Conservation (phyloP, 2,888 invertebrate species). For the Oconnorella tubifera region DNA sequence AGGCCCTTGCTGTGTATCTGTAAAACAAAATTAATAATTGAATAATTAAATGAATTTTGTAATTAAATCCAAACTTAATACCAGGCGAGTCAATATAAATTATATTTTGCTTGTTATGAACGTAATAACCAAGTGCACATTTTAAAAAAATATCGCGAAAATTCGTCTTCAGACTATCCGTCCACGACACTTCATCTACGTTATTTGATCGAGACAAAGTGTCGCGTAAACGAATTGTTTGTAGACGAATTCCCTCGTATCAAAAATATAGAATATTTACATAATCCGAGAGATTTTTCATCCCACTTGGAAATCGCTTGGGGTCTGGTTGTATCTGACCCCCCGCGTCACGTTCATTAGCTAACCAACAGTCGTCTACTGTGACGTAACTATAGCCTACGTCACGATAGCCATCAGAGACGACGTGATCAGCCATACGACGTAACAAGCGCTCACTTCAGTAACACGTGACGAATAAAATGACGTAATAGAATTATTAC, state of each 20-base stretch:
- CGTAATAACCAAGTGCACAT: not conserved
- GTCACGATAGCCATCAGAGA: slow-evolving; percentile 28
- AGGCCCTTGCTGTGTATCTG: slow-evolving; percentile 63
- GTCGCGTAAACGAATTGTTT: no score
- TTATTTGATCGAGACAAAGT: no score
- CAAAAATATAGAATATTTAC: not conserved
- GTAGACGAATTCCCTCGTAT: not conserved
- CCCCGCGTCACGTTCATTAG: slow-evolving; percentile 20
- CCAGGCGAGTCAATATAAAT: no score
- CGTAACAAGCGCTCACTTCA: slow-evolving; percentile 30
- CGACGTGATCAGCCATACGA: slow-evolving; percentile 30
- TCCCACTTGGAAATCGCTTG: slow-evolving; percentile 84
- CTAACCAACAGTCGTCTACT: slow-evolving; percentile 35
- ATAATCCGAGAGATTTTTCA: no score
- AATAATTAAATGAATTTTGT: no score
- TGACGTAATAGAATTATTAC: no score
- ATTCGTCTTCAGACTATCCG: no score
- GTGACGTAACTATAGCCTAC: slow-evolving; percentile 32
- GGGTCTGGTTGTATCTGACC: slow-evolving; percentile 34
- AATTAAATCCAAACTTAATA: no score
- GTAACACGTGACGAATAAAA: not conserved
- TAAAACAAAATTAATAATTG: slow-evolving; percentile 1
- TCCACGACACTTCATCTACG: no score
- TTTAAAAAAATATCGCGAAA: not conserved
- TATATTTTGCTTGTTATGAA: no score